Evolutionary conservation across 2,888 invertebrate genomes (phyloP), one percentile per base, ranked within the genome.

Genomic region (Drosophila suboccidentalis): DNA sequence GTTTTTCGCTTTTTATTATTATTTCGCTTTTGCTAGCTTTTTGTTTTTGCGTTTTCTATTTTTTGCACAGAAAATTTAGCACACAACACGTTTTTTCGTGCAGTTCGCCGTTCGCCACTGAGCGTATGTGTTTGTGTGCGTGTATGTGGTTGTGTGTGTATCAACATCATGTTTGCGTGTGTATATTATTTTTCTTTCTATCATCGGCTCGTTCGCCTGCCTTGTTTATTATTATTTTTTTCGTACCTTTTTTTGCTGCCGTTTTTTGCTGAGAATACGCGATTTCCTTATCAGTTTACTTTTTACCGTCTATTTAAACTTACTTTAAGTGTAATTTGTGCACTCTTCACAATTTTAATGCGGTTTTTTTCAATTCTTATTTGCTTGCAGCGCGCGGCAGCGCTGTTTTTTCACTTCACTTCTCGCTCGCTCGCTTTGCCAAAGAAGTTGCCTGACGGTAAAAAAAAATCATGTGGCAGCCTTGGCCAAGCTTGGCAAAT

Each of bases 71-170:
- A 77, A 86, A 82, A 85, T 85, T 85, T 78, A 79, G 85, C 82
- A 85, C 89, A 89, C 90, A 89, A 90, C 89, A 89, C 89, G 90
- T 89, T 89, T 89, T 86, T 89, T 85, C 75, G 64, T 72, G 77
- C 80, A 75, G 80, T 80, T 78, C 76, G 80, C 65, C 58, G 58
- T 58, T 75, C 58, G 71, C 59, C 69, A 75, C 80, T 76, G 58
- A 65, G 61, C 62, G 51, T 47, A 46, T 50, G 46, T 65, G 49
- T 53, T 41, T 64, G 60, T 60, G 39, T 62, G 44, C 54, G 50
- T 59, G 61, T 68, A 61, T 69, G 51, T 61, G 51, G n/a, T n/a
- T 49, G 66, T 69, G 69, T 75, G 71, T 78, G 69, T 80, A 77
- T 80, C 75, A 80, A 77, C 84, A 87, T 76, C 79, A 75, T 73